Conservation (phyloP, 2,888 invertebrate species). For the Linnaemya vulpina region DNA sequence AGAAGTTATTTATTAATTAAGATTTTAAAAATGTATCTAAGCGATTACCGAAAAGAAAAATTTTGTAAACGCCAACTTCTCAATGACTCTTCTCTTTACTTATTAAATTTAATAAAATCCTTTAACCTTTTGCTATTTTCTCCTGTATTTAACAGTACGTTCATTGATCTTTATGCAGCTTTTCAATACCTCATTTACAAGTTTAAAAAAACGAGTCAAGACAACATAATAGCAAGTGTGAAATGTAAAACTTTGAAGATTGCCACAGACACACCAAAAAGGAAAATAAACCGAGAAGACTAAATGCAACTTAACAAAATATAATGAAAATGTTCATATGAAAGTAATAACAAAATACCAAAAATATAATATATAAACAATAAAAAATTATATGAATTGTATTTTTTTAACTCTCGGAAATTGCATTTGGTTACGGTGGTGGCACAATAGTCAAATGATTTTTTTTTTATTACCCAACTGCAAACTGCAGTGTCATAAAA, state of each 20-base stretch:
- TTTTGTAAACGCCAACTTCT: background rate
- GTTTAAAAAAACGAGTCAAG: constrained; percentile 4
- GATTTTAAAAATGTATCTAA: too few relatives aligned
- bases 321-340: constrained; percentile 29
- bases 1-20: too few relatives aligned
- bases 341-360: constrained; percentile 23
- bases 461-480: constrained; percentile 22
- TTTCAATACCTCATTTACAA: constrained; percentile 43
- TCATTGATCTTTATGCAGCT: constrained; percentile 49
- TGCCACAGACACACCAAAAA: constrained; percentile 24
- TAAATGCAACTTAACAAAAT: constrained; percentile 45
- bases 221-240: constrained; percentile 41
- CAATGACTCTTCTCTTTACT: background rate
- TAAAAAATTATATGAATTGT: constrained; percentile 40
- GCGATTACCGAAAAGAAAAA: background rate
- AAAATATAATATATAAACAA: constrained; percentile 22
- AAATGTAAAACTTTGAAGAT: constrained; percentile 23
- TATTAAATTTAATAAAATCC: background rate
- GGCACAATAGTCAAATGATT: constrained; percentile 38
- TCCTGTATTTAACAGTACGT: constrained; percentile 33
- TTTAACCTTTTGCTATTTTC: background rate
- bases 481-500: constrained; percentile 25
- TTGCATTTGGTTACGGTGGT: constrained; percentile 42
- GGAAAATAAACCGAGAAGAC: constrained; percentile 20
- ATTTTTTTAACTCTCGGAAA: constrained; percentile 59